Conservation (phyloP, 2,888 invertebrate species). For the Eupithecia vulgata region DNA sequence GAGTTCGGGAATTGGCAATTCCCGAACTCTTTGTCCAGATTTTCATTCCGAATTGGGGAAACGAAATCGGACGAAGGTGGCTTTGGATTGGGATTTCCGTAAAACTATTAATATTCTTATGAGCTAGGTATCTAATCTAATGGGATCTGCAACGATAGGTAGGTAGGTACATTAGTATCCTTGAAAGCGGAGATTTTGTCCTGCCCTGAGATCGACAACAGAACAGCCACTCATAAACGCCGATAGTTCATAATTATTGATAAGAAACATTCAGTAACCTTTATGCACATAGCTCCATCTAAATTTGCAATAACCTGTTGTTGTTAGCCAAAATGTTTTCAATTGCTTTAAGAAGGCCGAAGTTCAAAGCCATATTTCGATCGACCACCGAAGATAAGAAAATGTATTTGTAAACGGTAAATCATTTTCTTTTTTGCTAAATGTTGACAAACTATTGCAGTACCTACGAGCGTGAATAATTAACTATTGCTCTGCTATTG, state of each 20-base stretch:
- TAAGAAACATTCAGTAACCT: neutral
- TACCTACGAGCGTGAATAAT: slow-evolving; percentile 26
- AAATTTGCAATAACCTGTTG: neutral
- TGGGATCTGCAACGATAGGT: neutral
- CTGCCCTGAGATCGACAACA: neutral
- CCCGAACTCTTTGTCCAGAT: too few species aligned
- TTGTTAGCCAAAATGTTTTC: neutral
- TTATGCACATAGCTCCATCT: neutral
- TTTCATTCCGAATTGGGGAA: too few species aligned
- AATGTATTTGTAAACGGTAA: slow-evolving; percentile 23
- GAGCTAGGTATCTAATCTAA: neutral
- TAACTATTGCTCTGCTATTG: slow-evolving; percentile 22
- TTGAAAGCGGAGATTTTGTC: neutral
- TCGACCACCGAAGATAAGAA: slow-evolving; percentile 9
- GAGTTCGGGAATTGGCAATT: neutral
- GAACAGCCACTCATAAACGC: neutral
- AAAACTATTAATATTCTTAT: neutral
- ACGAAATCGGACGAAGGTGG: neutral
- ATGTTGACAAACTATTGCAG: slow-evolving; percentile 29
- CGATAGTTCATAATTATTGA: neutral
- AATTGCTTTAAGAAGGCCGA: neutral
- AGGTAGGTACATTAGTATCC: neutral
- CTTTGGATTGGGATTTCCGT: neutral
- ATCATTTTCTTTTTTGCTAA: slow-evolving; percentile 25
- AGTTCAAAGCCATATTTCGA: slow-evolving; percentile 20